Conservation (phyloP, 1,140 invertebrate species). For the Lanistes nyassanus region DNA sequence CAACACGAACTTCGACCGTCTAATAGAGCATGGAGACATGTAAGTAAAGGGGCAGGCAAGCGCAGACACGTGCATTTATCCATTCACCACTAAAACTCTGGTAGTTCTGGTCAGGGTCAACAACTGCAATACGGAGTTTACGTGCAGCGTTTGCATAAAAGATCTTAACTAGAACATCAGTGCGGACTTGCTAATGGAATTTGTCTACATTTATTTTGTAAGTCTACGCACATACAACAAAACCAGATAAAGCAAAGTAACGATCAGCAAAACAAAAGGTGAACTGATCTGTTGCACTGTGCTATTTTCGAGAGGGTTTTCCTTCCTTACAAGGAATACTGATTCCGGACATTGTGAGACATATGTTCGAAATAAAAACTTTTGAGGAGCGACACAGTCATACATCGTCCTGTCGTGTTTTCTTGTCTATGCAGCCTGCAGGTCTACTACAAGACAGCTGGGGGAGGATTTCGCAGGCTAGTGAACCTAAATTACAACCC, state of each 20-base stretch:
- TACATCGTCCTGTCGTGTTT: background rate
- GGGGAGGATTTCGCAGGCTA: slow-evolving; percentile 15
- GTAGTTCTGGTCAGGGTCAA: too few species aligned
- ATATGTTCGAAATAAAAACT: background rate
- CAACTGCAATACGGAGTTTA: too few species aligned
- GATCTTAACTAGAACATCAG: too few species aligned
- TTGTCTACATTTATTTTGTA: too few species aligned
- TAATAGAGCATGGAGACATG: background rate
- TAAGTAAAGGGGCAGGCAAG: background rate
- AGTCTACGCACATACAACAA: too few species aligned
- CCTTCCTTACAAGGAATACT: background rate
- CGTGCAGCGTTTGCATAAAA: too few species aligned
- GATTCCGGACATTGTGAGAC: background rate
- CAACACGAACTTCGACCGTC: background rate
- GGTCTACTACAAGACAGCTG: background rate
- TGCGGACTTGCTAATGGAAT: too few species aligned
- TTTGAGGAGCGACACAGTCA: background rate
- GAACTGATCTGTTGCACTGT: background rate
- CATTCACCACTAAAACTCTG: too few species aligned
- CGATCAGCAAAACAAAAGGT: background rate
- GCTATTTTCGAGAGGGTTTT: background rate
- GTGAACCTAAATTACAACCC: background rate
- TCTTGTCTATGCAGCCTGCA: background rate
- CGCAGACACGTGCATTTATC: background rate
- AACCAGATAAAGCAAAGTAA: too few species aligned